A percentile compares a stretch with the other conserved stretches of the same genome.
Evolutionary conservation across 2,113 vertebrate species (phyloP).

Genomic region (Bubalus kerabau): DNA sequence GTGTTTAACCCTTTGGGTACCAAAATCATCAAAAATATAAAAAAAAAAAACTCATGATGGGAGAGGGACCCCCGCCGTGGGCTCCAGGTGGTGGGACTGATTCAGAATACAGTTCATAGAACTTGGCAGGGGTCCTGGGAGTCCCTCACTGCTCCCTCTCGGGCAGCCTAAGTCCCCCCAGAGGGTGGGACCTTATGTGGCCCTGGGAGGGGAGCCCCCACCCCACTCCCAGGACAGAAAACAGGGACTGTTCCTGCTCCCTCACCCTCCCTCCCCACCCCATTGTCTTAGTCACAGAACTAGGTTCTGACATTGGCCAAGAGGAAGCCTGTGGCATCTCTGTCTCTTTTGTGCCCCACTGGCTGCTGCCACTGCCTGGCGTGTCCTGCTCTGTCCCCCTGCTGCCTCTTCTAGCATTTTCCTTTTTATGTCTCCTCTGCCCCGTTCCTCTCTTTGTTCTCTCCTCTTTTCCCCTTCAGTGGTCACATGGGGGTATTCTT

Average conservation of each 20-base stretch:
- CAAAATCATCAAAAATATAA: background rate
- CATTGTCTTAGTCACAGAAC: background rate
- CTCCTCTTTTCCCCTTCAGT: background rate
- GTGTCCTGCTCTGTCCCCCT: background rate
- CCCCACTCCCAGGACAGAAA: background rate
- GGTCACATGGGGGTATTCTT: background rate
- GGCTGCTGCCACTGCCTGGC: background rate
- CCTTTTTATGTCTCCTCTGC: background rate
- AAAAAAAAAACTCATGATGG: background rate
- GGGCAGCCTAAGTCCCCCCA: background rate
- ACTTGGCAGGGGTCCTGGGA: background rate
- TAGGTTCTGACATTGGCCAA: background rate
- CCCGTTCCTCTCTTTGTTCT: conserved; percentile 27
- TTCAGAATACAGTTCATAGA: background rate
- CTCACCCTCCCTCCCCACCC: background rate
- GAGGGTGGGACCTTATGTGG: background rate
- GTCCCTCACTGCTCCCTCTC: background rate
- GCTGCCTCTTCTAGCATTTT: background rate
- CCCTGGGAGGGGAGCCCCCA: background rate
- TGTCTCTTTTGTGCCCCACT: background rate
- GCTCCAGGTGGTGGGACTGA: background rate
- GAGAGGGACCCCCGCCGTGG: background rate
- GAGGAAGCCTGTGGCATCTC: background rate
- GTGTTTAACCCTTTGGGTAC: conserved; percentile 31
- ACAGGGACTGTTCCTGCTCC: background rate